Base-by-base conservation (phyloP, 64 coral and sea anemone species). In the Hydrozoanthus tunicans region DNA sequence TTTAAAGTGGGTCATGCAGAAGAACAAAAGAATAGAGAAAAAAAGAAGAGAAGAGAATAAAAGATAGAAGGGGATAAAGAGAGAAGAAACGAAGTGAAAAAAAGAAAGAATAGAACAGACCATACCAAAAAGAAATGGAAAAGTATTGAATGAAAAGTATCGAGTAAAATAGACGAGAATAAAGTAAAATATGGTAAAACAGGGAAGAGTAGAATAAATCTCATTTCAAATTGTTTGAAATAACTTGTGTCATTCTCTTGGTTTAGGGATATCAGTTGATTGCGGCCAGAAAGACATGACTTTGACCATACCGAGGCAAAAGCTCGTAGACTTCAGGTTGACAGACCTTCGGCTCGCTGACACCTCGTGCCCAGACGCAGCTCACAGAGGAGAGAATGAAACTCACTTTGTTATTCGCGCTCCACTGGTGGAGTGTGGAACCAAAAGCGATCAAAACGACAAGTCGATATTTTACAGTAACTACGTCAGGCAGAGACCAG, bases 391-490 rank as follows among this genome's bases (percentile, higher is more conserved):
- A 5, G 84, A 88, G 13, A 88, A 88, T 75, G 9, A 9, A 3
- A 88, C 84, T 20, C 84, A 88, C 70, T 88, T 60, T 26, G 15
- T 88, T 5, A 7, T 88, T 9, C 23, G 6, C 55, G 84, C 61
- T 4, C 56, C 84, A 0, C 55, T 88, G 55, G 84, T 88, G 69
- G 55, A 69, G 7, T 88, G 84, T 88, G 84, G 84, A 60, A 88
- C 84, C 20, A 5, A 74, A 9, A 58, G 68, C 53, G 57, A 52
- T 58, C 65, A 88, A 43, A 88, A 32, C 54, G 59, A 73, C 25
- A 51, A 15, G 54, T 73, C 84, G 0, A 88, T 88, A 74, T 23
- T 88, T 57, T 88, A 88, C 84, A 88, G 84, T 55, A 88, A 88
- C 69, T 58, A 13, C 14, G 84, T 88, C 23, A 88, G 84, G 12